Evolutionary conservation across 2,113 vertebrate genomes (phyloP).

Genomic region (Charadrius vociferus): DNA sequence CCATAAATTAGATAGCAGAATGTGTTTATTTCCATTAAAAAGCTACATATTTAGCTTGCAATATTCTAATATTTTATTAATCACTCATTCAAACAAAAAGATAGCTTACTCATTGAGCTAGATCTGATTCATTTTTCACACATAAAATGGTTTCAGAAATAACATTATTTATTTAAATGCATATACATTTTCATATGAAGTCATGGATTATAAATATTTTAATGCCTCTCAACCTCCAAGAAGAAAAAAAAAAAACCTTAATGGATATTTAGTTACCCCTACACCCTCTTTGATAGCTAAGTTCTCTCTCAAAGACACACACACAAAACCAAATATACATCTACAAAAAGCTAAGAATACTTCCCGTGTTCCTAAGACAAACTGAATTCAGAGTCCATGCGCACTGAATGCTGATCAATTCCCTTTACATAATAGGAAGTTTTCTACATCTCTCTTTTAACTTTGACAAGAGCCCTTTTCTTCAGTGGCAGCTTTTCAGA

Average conservation of each 20-base stretch:
- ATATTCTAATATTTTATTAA: not conserved
- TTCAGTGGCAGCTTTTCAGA: not conserved
- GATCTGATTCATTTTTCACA: not conserved
- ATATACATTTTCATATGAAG: not conserved
- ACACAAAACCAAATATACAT: not conserved
- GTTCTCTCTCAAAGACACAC: not conserved
- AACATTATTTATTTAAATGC: not conserved
- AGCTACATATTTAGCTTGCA: not conserved
- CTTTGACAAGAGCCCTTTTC: conserved; percentile 37
- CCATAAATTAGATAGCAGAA: conserved; percentile 30
- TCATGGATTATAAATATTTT: not conserved
- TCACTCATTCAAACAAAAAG: not conserved
- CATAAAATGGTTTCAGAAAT: not conserved
- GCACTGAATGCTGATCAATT: not conserved
- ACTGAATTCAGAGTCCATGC: not conserved
- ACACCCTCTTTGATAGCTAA: not conserved
- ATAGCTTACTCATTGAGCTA: not conserved
- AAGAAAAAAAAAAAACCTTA: not conserved
- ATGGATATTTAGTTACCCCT: not conserved
- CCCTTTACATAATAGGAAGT: conserved; percentile 28
- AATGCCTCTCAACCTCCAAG: not conserved
- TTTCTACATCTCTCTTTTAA: conserved; percentile 32
- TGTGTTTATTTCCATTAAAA: not conserved
- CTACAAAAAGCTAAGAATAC: not conserved
- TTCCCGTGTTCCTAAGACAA: not conserved